These are phyloP conservation scores for Decapterus maruadsi DNA, from an alignment of 2,797 vertebrate genomes.

Conservation along the genomic window DNA sequence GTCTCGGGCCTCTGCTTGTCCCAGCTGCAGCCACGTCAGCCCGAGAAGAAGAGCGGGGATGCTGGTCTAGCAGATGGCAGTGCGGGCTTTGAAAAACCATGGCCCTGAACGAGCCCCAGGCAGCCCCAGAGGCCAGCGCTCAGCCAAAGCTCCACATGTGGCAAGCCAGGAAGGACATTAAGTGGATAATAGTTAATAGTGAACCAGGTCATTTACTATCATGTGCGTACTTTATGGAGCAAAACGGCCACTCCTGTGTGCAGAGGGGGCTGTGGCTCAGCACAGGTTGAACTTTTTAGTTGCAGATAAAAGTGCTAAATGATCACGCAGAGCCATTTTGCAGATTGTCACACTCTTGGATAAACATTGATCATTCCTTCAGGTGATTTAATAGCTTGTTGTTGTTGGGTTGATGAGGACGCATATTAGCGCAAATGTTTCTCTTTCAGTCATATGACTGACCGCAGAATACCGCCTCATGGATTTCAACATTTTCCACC, in stretches of 20 bases:
- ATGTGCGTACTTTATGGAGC: slow-evolving; percentile 87
- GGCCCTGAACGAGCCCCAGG: slow-evolving; percentile 85
- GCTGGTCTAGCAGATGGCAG: slow-evolving; percentile 83
- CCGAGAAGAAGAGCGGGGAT: slow-evolving; percentile 45
- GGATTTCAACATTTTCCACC: slow-evolving; percentile 68
- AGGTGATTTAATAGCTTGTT: slow-evolving; percentile 73
- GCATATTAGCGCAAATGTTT: slow-evolving; percentile 61
- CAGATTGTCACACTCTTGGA: slow-evolving; percentile 73
- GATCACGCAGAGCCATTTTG: slow-evolving; percentile 74
- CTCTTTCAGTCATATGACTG: slow-evolving; percentile 75
- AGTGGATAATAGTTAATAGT: slow-evolving; percentile 89
- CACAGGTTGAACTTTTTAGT: slow-evolving; percentile 80
- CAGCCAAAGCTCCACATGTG: slow-evolving; percentile 80
- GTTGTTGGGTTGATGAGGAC: slow-evolving; percentile 63
- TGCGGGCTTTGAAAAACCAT: slow-evolving; percentile 81
- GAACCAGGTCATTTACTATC: slow-evolving; percentile 88
- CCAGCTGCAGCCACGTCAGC: slow-evolving; percentile 66
- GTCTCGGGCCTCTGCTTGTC: slow-evolving; percentile 50
- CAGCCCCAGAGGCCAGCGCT: slow-evolving; percentile 78
- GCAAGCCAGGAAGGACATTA: slow-evolving; percentile 84
- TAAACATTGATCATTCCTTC: slow-evolving; percentile 84
- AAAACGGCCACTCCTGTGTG: slow-evolving; percentile 74
- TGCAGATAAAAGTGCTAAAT: slow-evolving; percentile 78
- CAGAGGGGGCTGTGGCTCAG: slow-evolving; percentile 63
- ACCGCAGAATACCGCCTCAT: slow-evolving; percentile 33